Conservation (phyloP, 2,797 vertebrate genomes). For the Chlorospingus semifuscus region DNA sequence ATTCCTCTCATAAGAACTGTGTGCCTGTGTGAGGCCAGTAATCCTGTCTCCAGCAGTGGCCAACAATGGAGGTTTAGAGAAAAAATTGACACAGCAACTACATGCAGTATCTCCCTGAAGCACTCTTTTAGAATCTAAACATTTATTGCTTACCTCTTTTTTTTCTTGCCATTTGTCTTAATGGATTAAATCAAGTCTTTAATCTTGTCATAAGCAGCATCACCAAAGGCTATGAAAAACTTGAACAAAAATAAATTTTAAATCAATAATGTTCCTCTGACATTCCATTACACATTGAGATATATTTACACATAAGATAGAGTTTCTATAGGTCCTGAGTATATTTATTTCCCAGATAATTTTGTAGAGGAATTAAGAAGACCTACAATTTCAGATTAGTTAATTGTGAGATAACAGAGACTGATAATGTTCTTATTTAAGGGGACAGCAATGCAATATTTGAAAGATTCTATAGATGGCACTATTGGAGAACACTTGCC, state of each 20-base stretch:
- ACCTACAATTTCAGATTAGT: not conserved
- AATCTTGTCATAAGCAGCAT: not conserved
- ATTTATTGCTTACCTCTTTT: not conserved
- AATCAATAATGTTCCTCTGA: not conserved
- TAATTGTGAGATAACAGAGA: not conserved
- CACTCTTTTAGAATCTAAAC: not conserved
- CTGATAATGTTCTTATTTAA: not conserved
- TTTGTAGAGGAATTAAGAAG: not conserved
- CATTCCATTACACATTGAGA: not conserved
- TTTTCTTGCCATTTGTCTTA: not conserved
- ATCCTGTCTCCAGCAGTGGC: not conserved
- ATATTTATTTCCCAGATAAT: not conserved
- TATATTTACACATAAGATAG: not conserved
- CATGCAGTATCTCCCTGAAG: not conserved
- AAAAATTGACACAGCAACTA: not conserved
- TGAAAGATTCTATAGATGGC: conserved; percentile 26
- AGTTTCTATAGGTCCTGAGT: not conserved
- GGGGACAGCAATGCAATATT: not conserved
- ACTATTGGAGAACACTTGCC: conserved; percentile 25
- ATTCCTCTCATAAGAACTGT: not conserved
- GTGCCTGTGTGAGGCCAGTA: not conserved
- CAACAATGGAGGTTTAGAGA: not conserved
- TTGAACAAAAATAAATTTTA: not conserved
- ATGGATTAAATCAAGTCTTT: not conserved
- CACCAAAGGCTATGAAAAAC: not conserved